Base-by-base conservation (phyloP, 2,113 vertebrate species). In the Uria aalge region DNA sequence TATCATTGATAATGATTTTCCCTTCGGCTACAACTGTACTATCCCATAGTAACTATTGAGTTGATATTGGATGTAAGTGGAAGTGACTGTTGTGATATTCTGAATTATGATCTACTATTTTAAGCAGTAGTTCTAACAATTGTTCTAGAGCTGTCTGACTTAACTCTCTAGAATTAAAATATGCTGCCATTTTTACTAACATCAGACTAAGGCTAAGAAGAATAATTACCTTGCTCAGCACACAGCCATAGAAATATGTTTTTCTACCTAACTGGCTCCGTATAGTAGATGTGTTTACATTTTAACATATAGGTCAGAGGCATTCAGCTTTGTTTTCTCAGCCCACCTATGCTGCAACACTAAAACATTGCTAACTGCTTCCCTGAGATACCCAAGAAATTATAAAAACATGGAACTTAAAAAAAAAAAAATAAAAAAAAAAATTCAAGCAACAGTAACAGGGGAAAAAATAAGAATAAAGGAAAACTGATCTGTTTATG, bases 11-110 rank as follows among this genome's bases (percentile, higher is more conserved):
- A 82, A 43, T 67, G 30, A 10, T 94, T 78, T 91, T 83, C 26
- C n/a, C 21, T 91, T 85, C 67, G 40, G 2, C 43, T 76, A 11
- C 17, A 53, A 63, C 26, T 47, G 4, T 69, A 11, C 15, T 77
- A 4, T 27, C 0, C 0, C 1, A 0, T 59, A 48, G 60, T 78
- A 92, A 60, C n/a, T 6, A 17, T 5, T 24, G 36, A 48, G 12
- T 32, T 79, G 36, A 50, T 40, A 45, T 12, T 78, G 53, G 62
- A 32, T 59, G 14, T 38, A 78, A 15, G 32, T 76, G 18, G 62
- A 87, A 91, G 32, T 43, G 34, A 84, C 22, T 60, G 15, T 43
- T 94, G 17, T 29, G 29, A 75, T 85, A 68, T 22, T 90, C 55
- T 56, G 30, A 77, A n/a, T 59, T 62, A 62, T 12, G 20, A 62